These are phyloP conservation scores for Drosophila triauraria DNA, from an alignment of 1,140 invertebrate species.

Conservation along the genomic window DNA sequence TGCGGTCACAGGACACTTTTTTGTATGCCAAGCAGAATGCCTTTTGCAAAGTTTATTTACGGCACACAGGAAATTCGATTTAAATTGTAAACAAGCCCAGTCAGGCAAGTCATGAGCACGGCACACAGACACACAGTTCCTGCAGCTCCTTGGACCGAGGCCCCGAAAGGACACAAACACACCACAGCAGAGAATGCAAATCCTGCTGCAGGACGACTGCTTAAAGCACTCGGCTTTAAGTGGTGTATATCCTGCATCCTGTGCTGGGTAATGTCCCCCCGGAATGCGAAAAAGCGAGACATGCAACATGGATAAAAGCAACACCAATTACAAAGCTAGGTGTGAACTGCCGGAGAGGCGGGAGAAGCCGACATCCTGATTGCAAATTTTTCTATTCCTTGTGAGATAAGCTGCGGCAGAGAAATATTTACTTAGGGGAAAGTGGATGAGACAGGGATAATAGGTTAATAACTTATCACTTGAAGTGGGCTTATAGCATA, in stretches of 20 bases:
- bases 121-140: constrained; percentile 3
- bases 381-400: constrained; percentile 38
- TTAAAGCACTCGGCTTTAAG: constrained; percentile 74
- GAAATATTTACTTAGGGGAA: background rate
- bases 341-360: constrained; percentile 49
- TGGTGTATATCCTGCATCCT: constrained; percentile 79
- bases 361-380: constrained; percentile 27
- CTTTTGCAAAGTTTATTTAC: constrained; percentile 65
- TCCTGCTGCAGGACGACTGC: constrained; percentile 52
- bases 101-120: constrained; percentile 41
- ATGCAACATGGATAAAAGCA: constrained; percentile 58
- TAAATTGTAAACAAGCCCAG: constrained; percentile 78
- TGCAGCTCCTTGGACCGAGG: constrained; percentile 5
- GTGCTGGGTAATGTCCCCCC: constrained; percentile 46
- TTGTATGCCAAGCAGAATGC: constrained; percentile 29
- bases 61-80: constrained; percentile 77
- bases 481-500: fast-evolving
- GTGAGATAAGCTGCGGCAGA: background rate
- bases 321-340: constrained; percentile 72
- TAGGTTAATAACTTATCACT: no score
- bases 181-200: constrained; percentile 54
- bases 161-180: constrained; percentile 18
- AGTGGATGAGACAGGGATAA: background rate
- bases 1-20: constrained; percentile 46
- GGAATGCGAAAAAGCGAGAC: constrained; percentile 70